Base-by-base conservation (phyloP, 1,140 invertebrate species). In the Antheraea pernyi region DNA sequence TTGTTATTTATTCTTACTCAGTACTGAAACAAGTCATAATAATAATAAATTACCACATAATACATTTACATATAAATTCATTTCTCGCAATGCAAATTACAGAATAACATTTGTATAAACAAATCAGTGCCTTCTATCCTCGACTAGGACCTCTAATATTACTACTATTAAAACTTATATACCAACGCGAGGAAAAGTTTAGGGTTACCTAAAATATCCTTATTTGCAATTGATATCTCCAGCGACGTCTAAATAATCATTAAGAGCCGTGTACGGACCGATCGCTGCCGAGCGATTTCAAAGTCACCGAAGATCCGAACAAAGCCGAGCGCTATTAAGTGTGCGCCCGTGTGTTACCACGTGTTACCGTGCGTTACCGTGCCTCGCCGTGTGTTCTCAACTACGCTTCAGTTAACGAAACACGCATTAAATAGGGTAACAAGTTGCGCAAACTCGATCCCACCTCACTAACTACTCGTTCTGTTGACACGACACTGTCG, bases 211-310 rank as follows among this genome's bases (percentile, higher is more conserved):
- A 64, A 69, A 68, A 58, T 72, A 19, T 72, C 66, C 66, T 19
- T 36, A 16, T 58, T 66, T 19, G 11, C 16, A 66, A 72, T 68
- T 69, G 71, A 69, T 72, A 67, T 72, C 46, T 69, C 67, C 42
- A 42, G 63, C 22, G 65, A 71, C 59, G 53, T 67, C 73, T 71
- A 70, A 72, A 69, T 70, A 76, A 73, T 76, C 75, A 76, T 74
- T 74, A 74, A 76, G 74, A 71, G 53, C 72, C 68, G 67, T 71
- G 59, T 62, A 65, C 66, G 67, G 19, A 59, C 42, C 18, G 19
- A 58, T 48, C 59, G 68, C 61, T 42, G 39, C 39, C 39, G 7
- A 42, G 46, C 48, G 65, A 69, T 48, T 59, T 53, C n/a, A 48
- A 53, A 22, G 42, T 18, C 42, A 37, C 64, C 59, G 59, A 66